These are phyloP conservation scores for Drosophila kambysellisi DNA, from an alignment of 2,888 invertebrate genomes.

Conservation along the genomic window DNA sequence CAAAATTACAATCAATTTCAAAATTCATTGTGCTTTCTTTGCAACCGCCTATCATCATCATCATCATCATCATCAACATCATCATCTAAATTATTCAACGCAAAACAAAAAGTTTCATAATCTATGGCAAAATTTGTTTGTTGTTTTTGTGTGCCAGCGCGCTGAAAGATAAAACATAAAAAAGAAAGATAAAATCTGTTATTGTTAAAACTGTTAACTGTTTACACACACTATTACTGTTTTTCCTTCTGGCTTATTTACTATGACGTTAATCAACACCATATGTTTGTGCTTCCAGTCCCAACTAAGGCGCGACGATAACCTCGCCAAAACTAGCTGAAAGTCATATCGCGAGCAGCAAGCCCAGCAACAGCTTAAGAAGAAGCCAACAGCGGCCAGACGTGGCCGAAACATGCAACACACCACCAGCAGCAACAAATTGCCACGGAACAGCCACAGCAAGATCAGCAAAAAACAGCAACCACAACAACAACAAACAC, in stretches of 20 bases:
- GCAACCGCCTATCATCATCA: conserved; percentile 49
- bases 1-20: conserved; percentile 24
- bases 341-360: conserved; percentile 80
- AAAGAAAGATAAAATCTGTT: conserved; percentile 21
- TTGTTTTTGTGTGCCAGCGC: conserved; percentile 68
- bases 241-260: neutral
- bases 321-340: conserved; percentile 85
- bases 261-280: conserved; percentile 15
- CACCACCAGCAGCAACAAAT: neutral
- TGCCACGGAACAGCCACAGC: conserved; percentile 2
- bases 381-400: conserved; percentile 42
- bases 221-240: neutral
- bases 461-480: conserved; percentile 22
- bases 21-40: conserved; percentile 53
- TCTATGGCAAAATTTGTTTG: conserved; percentile 57
- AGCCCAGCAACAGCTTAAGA: conserved; percentile 46
- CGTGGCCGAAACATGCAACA: conserved; percentile 20
- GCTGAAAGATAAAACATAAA: conserved; percentile 37
- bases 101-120: conserved; percentile 20
- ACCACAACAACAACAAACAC: conserved; percentile 4
- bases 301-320: conserved; percentile 85
- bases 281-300: conserved; percentile 69
- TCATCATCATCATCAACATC: neutral
- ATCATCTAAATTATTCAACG: conserved; percentile 20
- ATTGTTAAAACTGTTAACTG: conserved; percentile 13